Evolutionary conservation across 2,797 vertebrate species (phyloP), one percentile per base, ranked within the genome.

Genomic region (Oceanodroma leucorhoa): DNA sequence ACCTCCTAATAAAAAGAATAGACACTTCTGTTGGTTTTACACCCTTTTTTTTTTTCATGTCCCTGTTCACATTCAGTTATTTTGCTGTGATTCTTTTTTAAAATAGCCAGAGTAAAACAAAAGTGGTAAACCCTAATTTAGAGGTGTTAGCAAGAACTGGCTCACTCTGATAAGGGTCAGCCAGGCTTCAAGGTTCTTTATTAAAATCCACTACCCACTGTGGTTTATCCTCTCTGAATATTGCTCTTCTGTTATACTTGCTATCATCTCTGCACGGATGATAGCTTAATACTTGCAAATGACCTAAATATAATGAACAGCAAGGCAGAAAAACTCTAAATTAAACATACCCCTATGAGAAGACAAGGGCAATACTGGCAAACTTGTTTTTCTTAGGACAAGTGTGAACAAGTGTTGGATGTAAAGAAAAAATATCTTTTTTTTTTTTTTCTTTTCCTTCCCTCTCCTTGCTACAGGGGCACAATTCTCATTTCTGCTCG

Each of bases 251-350:
- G 36, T 78, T 94, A 38, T 21, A 53, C 36, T 94, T 88, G n/a
- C 55, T 89, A 40, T 81, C 65, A 83, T 86, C 50, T 93, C 79
- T 70, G 48, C 69, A 65, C 45, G 95, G 76, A 67, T 92, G 30
- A 93, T 84, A 76, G 50, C 24, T 94, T 90, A 90, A 88, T 79
- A 86, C 80, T 95, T 92, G 26, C 57, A 78, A 78, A 78, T 54
- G 76, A 94, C 62, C 51, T 92, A 55, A 64, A 81, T 93, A 75
- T 32, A 69, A 65, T 6, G 18, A 90, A 75, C 36, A 54, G 38
- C 72, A 85, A 62, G 20, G 20, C 11, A 66, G 38, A 60, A 89
- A 73, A 41, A 9, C 8, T 78, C 50, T 87, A 22, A 89, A 92
- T n/a, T n/a, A n/a, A 83, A 20, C 30, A 10, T 29, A 51, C 23